Evolutionary conservation across 2,797 vertebrate species (phyloP), one percentile per base, ranked within the genome.

Genomic region (Takifugu rubripes): DNA sequence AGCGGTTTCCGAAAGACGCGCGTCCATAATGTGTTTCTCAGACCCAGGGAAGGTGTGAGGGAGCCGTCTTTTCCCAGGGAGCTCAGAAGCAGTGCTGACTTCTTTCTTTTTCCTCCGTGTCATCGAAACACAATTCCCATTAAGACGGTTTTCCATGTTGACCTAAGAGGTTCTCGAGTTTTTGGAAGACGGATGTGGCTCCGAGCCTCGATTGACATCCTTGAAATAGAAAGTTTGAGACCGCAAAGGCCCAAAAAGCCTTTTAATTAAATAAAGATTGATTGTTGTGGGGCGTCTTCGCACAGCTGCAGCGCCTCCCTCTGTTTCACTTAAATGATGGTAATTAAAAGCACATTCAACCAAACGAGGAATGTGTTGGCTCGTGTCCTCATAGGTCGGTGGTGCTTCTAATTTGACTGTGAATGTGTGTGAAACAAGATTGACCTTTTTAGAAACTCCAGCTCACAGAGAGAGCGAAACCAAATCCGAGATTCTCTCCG

Each of bases 141-240:
- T 77, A 72, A 77, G 67, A 78, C 60, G 60, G 66, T 83, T 77
- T 21, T 78, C 69, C 61, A 66, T 57, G 78, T 78, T 77, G 78
- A 82, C 75, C 72, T 45, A 57, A 75, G 45, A 54, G 52, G 59
- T 71, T 54, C 52, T 48, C 42, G 1, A 25, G 24, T 72, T 63
- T 76, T 82, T 70, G 21, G 63, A 56, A 27, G 50, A 76, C 66
- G 64, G 64, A 78, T 68, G 66, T 74, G 78, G 73, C 59, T 70
- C 6, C 17, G 50, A 51, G 66, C 73, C 66, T 57, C 6, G 47
- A 73, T 56, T 49, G 49, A 75, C 76, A 55, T 75, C 49, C 48
- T 42, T 25, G 25, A 75, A 79, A 67, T 57, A 46, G 17, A 36
- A 8, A 50, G 58, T 61, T 71, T 53, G 60, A 40, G 36, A 40